Evolutionary conservation across 2,113 vertebrate species (phyloP).

Genomic region (Pagrus major): DNA sequence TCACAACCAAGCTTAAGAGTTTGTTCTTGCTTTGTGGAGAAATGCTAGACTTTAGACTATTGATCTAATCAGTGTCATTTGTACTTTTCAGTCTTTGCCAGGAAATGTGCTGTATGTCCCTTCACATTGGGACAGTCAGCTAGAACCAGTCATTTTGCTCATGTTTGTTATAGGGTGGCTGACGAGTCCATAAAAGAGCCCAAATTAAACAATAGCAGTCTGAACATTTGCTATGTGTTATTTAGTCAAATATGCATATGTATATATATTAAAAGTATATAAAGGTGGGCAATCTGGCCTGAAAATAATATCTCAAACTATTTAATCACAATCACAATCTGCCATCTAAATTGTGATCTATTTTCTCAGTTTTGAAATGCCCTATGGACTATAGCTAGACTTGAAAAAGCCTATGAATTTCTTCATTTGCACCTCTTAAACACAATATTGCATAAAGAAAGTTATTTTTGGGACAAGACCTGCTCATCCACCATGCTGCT

Average conservation of each 20-base stretch:
- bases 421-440: too few species aligned
- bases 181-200: not conserved
- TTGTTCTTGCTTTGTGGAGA: constrained; percentile 78
- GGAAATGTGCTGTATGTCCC: constrained; percentile 45
- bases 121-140: constrained; percentile 16
- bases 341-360: too few species aligned
- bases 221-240: not conserved
- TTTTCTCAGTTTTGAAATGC: too few species aligned
- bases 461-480: too few species aligned
- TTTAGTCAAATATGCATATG: not conserved
- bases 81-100: constrained; percentile 64
- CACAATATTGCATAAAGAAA: too few species aligned
- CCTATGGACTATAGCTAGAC: too few species aligned
- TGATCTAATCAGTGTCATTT: constrained; percentile 74
- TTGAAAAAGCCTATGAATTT: too few species aligned
- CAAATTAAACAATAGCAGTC: not conserved
- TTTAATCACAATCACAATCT: too few species aligned
- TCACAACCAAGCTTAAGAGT: constrained; percentile 66
- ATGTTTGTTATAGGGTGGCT: constrained; percentile 28
- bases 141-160: not conserved
- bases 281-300: too few species aligned
- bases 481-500: too few species aligned
- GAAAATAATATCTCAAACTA: too few species aligned
- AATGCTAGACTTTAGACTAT: constrained; percentile 85
- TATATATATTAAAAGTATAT: too few species aligned